A percentile compares a stretch with the other conserved stretches of the same genome.
phyloP scores from a whole-genome alignment of 2,113 vertebrate species.

The Equus quagga region DNA sequence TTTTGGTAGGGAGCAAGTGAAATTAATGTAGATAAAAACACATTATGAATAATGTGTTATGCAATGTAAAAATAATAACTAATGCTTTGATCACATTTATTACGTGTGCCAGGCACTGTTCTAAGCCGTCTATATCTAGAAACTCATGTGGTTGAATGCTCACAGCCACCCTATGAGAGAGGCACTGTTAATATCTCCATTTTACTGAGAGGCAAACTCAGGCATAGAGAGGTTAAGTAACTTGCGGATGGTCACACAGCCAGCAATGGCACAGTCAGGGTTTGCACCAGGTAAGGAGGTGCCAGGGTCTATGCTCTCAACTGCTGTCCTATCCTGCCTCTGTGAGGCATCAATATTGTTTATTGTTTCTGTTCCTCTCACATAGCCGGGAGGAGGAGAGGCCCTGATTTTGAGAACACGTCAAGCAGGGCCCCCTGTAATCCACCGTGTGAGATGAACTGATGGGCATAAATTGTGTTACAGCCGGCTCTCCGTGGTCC shows the following conservation, averaged over 20 bases:
- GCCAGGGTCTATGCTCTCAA: background rate
- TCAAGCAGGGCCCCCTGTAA: background rate
- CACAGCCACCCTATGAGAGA: background rate
- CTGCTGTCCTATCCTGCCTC: background rate
- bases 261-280: background rate
- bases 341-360: background rate
- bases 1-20: background rate
- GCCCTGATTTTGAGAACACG: background rate
- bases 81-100: background rate
- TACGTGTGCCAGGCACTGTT: background rate
- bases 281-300: background rate
- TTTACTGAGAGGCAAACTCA: background rate
- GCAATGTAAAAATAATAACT: background rate
- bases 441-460: background rate
- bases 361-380: background rate
- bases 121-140: background rate
- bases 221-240: background rate
- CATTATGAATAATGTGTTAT: background rate
- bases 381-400: background rate
- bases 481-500: background rate
- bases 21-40: background rate
- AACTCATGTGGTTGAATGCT: background rate
- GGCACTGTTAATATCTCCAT: background rate
- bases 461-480: rapidly evolving
- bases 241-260: background rate